Evolutionary conservation across 2,888 invertebrate genomes (phyloP), one percentile per base, ranked within the genome.

Genomic region (Hetaerina titia): DNA sequence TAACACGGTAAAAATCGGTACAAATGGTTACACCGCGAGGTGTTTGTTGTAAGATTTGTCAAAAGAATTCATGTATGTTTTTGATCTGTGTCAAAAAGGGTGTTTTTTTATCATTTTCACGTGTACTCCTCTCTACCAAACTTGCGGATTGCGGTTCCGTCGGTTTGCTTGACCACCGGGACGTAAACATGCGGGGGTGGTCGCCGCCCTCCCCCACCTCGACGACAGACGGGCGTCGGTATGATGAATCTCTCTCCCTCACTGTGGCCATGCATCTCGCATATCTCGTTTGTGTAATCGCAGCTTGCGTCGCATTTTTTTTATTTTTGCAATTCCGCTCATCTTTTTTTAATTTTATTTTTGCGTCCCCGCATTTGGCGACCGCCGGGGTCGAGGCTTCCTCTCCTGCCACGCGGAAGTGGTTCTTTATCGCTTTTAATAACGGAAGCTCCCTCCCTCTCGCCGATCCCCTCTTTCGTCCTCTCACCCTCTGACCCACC

Each of bases 361-460:
- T 92, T n/a, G 63, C 45, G 22, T 13, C 19, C n/a, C 13, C 89
- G 89, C 57, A 58, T 57, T 56, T 22, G 11, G 57, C 58, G 56
- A 45, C 89, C 89, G 17, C 56, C n/a, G n/a, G 0, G 81, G 31
- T 31, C n/a, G 81, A 15, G 81, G 81, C 31, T 31, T 25, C 31
- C 31, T 17, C 25, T 7, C 19, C 69, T 64, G 69, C 69, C 74
- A 69, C 15, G 45, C 22, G 74, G 74, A 92, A 92, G 64, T 63
- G 31, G 64, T 45, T 74, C 69, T 92, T 92, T 92, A 92, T 92
- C 92, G 57, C n/a, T 15, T 5, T 11, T 22, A 64, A 56, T 56
- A n/a, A 15, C 92, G 92, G 69, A 92, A 74, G 22, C 22, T 22
- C 69, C 11, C 81, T 45, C 25, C 31, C 31, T 15, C 13, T 31